phyloP scores from a whole-genome alignment of 2,797 vertebrate species.

The Avahi laniger region DNA sequence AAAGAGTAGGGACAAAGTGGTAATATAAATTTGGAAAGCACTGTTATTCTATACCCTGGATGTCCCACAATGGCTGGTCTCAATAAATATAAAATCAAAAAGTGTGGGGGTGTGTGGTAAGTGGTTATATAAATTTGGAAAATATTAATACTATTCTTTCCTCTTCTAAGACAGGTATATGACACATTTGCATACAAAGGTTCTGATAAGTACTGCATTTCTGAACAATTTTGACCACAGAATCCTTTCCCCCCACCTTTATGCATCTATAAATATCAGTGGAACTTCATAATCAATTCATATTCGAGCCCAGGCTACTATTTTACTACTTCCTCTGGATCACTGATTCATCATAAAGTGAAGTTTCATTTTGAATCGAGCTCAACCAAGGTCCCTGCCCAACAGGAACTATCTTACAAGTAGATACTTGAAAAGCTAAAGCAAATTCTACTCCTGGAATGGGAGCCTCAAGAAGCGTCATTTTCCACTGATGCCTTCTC shows the following conservation, averaged over 20 bases:
- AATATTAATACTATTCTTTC: neutral
- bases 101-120: accelerated
- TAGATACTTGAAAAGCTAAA: neutral
- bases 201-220: neutral
- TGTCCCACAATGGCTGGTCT: neutral
- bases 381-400: neutral
- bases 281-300: neutral
- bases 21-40: neutral
- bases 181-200: neutral
- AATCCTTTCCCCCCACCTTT: neutral
- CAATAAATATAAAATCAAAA: neutral
- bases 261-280: neutral
- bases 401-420: neutral
- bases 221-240: neutral
- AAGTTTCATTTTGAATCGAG: neutral
- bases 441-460: neutral
- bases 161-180: neutral
- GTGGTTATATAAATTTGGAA: neutral
- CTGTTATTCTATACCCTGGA: neutral
- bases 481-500: neutral
- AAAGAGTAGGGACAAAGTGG: no score
- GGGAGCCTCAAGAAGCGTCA: neutral
- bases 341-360: neutral
- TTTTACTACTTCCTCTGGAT: neutral
- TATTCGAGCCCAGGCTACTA: neutral